Conservation (phyloP, 1,140 invertebrate species). For the Grapholita molesta region DNA sequence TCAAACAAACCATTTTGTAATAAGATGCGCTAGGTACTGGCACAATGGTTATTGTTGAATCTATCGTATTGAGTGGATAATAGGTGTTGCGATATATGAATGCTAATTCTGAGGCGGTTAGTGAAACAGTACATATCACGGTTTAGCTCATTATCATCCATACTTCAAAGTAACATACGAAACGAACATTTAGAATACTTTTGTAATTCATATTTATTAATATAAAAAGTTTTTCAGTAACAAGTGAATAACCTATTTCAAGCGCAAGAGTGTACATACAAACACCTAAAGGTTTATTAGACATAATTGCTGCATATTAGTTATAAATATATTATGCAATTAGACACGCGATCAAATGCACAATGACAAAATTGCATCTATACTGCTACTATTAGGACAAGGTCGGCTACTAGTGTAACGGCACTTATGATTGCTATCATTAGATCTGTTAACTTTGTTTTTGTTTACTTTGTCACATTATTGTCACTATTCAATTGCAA, state of each 20-base stretch:
- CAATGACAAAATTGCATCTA: neutral
- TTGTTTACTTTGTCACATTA: neutral
- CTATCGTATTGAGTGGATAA: constrained; percentile 1
- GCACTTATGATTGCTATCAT: neutral
- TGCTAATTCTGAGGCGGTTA: neutral
- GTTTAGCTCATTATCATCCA: too few relatives aligned
- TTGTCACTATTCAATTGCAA: neutral
- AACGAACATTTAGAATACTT: too few relatives aligned
- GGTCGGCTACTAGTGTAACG: neutral
- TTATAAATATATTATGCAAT: neutral
- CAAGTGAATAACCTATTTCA: too few relatives aligned
- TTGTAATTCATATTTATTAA: too few relatives aligned
- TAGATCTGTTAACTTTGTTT: neutral
- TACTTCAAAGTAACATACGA: too few relatives aligned
- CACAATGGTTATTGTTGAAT: constrained; percentile 12
- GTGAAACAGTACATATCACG: neutral
- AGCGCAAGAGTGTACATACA: neutral
- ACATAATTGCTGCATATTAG: too few relatives aligned
- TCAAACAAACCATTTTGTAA: constrained; percentile 23
- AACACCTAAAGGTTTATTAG: too few relatives aligned
- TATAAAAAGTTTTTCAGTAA: too few relatives aligned
- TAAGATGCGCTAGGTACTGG: neutral
- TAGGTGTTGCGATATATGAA: neutral
- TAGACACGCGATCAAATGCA: neutral
- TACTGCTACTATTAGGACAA: neutral